These are phyloP conservation scores for Eumaeus atala DNA, from an alignment of 1,140 invertebrate species.

Conservation along the genomic window DNA sequence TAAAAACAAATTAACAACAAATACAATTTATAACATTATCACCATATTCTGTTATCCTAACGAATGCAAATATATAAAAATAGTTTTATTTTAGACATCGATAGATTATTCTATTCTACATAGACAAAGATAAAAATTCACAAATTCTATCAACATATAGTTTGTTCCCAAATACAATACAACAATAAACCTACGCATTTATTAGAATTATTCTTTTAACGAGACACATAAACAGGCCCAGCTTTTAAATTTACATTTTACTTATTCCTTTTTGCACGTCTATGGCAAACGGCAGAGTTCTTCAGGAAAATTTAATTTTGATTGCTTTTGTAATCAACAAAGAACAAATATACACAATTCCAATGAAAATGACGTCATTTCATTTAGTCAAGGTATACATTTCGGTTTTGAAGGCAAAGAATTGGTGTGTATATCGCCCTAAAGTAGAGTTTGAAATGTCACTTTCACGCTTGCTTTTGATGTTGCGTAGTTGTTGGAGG, in stretches of 20 bases:
- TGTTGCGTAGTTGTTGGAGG: constrained; percentile 75
- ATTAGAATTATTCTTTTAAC: background rate
- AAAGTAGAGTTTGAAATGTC: background rate
- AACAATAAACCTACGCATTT: constrained; percentile 1
- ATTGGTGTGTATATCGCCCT: too few species aligned
- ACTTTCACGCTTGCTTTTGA: constrained; percentile 78
- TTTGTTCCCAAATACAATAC: constrained; percentile 58
- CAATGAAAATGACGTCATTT: too few species aligned
- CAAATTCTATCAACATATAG: constrained; percentile 38
- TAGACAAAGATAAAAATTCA: constrained; percentile 18
- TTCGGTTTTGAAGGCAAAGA: too few species aligned
- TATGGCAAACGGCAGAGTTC: too few species aligned
- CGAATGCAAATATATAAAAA: constrained; percentile 7
- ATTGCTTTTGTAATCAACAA: too few species aligned
- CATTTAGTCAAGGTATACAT: too few species aligned
- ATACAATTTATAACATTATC: constrained; percentile 4
- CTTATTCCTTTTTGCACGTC: too few species aligned
- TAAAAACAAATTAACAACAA: constrained; percentile 2
- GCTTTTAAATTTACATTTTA: too few species aligned
- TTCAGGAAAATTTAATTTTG: too few species aligned
- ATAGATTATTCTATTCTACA: constrained; percentile 6
- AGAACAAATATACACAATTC: too few species aligned
- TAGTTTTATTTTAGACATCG: constrained; percentile 3
- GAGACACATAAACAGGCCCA: too few species aligned
- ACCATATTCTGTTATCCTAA: constrained; percentile 2